Evolutionary conservation across 2,113 vertebrate genomes (phyloP).

Genomic region (Rhinoptilus africanus): DNA sequence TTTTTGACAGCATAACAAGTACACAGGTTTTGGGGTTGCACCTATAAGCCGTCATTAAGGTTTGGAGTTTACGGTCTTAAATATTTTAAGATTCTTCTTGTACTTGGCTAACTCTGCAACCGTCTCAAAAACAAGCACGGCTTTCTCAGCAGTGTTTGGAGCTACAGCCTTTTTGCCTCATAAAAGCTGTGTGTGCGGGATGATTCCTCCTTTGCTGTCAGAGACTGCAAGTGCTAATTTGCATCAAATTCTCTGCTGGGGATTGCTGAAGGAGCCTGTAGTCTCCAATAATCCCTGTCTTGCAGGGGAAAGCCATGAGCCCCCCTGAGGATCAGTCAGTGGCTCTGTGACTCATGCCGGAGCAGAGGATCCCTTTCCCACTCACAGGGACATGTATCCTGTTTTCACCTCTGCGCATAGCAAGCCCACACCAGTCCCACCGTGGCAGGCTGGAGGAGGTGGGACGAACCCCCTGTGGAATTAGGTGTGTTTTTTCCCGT

Average conservation of each 20-base stretch:
- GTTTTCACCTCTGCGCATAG: neutral
- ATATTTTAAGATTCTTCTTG: neutral
- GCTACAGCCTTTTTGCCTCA: neutral
- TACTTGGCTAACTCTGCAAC: neutral
- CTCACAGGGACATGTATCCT: neutral
- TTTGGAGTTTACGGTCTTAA: neutral
- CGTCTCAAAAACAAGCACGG: neutral
- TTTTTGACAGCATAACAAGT: neutral
- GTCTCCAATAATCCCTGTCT: neutral
- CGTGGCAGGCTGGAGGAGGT: neutral
- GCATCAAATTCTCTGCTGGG: neutral
- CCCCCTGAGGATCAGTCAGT: neutral
- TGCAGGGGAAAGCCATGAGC: neutral
- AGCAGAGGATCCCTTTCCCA: constrained; percentile 1
- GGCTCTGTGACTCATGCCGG: neutral
- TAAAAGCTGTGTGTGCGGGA: neutral
- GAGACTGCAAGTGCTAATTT: constrained; percentile 1
- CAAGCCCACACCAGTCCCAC: neutral
- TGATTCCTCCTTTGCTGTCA: neutral
- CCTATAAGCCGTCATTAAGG: neutral
- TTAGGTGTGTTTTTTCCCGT: neutral
- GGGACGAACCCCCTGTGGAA: neutral
- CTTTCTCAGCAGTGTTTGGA: neutral
- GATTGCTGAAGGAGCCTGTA: neutral
- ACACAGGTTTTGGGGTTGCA: neutral